Conservation (phyloP, 2,888 invertebrate genomes). For the Clepsis dumicolana region DNA sequence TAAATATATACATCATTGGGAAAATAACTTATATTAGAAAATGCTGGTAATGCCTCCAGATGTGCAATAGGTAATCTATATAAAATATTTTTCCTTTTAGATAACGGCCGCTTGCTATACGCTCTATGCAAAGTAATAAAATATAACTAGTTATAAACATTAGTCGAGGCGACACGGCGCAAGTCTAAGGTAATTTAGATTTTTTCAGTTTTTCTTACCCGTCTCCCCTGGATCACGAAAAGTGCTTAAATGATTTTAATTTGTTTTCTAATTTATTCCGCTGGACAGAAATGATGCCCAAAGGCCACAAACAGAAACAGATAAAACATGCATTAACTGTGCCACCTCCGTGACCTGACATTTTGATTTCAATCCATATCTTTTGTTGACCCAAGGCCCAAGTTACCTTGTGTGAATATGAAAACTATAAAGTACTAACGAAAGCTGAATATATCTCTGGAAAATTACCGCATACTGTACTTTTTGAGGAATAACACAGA, state of each 20-base stretch:
- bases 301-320: too few species aligned
- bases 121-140: not conserved
- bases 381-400: too few species aligned
- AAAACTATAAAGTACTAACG: too few species aligned
- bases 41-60: slow-evolving; percentile 54
- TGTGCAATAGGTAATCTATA: slow-evolving; percentile 56
- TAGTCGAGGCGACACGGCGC: not conserved
- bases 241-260: not conserved
- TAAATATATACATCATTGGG: slow-evolving; percentile 56
- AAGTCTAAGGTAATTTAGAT: too few species aligned
- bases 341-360: not conserved
- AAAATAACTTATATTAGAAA: slow-evolving; percentile 71
- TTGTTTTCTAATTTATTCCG: too few species aligned
- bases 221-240: not conserved
- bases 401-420: too few species aligned
- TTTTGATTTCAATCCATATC: not conserved
- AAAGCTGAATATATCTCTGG: too few species aligned
- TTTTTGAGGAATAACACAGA: too few species aligned
- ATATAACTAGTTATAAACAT: not conserved
- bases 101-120: slow-evolving; percentile 39
- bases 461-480: too few species aligned
- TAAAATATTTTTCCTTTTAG: slow-evolving; percentile 52
- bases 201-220: too few species aligned
- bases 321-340: too few species aligned
- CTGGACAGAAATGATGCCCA: too few species aligned